Base-by-base conservation (phyloP, 1,140 invertebrate species). In the Limonius californicus region DNA sequence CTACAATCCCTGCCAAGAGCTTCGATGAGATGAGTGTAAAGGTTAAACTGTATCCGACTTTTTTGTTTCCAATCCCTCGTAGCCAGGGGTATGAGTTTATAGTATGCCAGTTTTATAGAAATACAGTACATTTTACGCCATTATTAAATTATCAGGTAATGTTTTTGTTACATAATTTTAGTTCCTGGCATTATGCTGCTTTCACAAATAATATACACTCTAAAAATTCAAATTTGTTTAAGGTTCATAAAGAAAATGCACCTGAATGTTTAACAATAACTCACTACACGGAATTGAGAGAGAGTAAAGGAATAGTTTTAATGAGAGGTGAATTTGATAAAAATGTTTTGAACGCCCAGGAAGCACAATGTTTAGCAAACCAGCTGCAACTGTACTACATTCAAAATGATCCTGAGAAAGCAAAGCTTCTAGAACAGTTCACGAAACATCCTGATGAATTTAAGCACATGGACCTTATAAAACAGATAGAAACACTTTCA, bases 291-390 rank as follows among this genome's bases (percentile, higher is more conserved):
- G 94, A 97, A 73, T 80, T 94, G 6, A 80, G 80, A 68, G 82
- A 87, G 23, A 81, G 84, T 27, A 94, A 95, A 78, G 88, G 85
- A 6, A 83, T 95, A 55, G 84, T 95, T 18, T 75, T 95, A 15
- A 93, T 95, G 91, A 83, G 86, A 58, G 94, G 93, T 39, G 91
- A 95, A 77, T 95, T 87, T 80, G 91, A 96, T 75, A 85, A 84
- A 67, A 91, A 94, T 78, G 83, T 89, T 0, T 72, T 94, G 0
- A 87, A 80, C 77, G 84, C 81, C 0, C 81, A 87, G 70, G 91
- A 95, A 78, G 91, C 92, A 1, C 90, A 91, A 71, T 94, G 89
- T 74, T 74, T 95, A 27, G 89, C 88, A 0, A 93, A 94, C 77
- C 88, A 94, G 74, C 77, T 94, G 45, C 90, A 94, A 74, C 79